A percentile compares a stretch with the other conserved stretches of the same genome.
These are phyloP conservation scores for Gobius niger DNA, from an alignment of 2,113 vertebrate species.

Conservation along the genomic window DNA sequence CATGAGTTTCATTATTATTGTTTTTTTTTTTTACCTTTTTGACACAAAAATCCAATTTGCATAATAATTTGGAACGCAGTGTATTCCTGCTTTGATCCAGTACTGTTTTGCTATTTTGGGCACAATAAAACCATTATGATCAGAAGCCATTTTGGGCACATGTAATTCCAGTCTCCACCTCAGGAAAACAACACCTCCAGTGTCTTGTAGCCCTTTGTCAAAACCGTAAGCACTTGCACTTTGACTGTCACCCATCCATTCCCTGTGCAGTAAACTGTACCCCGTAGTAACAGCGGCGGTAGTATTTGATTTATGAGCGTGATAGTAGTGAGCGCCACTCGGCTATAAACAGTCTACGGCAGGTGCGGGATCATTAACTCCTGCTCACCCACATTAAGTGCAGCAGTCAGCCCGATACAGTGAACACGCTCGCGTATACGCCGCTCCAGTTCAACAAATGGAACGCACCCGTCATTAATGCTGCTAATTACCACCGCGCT, in stretches of 20 bases:
- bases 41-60: no score
- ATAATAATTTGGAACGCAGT: no score
- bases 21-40: no score
- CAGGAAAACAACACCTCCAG: no score
- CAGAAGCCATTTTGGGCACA: no score
- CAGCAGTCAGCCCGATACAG: background rate
- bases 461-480: background rate
- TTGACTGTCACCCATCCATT: background rate
- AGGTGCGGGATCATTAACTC: conserved; percentile 7
- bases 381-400: conserved; percentile 3
- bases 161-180: no score
- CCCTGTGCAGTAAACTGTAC: background rate
- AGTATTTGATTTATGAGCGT: background rate
- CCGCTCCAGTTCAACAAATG: background rate
- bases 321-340: background rate
- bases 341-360: background rate
- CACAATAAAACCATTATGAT: no score
- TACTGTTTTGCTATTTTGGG: no score
- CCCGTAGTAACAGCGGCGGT: background rate
- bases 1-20: no score
- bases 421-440: background rate
- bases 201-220: background rate
- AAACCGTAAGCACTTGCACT: background rate
- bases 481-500: conserved; percentile 5
- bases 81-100: no score